Evolutionary conservation across 2,113 vertebrate species (phyloP), one percentile per base, ranked within the genome.

Genomic region (Hypocryptadius cinnamomeus): DNA sequence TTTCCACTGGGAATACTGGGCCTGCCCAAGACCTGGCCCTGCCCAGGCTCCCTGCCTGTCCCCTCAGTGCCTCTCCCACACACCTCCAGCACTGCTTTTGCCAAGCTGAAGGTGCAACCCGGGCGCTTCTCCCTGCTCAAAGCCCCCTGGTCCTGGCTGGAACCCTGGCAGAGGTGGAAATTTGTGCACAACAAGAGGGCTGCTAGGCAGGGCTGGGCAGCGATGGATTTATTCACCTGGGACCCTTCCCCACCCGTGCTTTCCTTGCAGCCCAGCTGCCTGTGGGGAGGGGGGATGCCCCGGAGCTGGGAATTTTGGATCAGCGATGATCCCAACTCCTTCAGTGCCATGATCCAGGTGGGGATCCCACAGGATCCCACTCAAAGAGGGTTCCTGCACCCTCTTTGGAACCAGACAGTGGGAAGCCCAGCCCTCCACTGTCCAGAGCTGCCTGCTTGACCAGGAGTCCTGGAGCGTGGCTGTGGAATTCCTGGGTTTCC

Each of bases 191-290:
- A 37, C 17, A 47, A 76, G 69, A 7, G 30, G 40, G 61, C 88
- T 94, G 87, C 51, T 33, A 40, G 85, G 82, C 79, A 64, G 69
- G 74, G 60, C 70, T 76, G 85, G 70, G 44, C 93, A 94, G 79
- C 7, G 27, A 93, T 79, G 90, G 85, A 30, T 96, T 96, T 95
- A 96, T 96, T 96, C 39, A 39, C 18, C 45, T 63, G n/a, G 66
- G 59, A 72, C 90, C 25, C 5, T 47, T 81, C 66, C 82, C 85
- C 82, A 54, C 33, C 93, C 15, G 0, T 35, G 33, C 44, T 72
- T 57, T 57, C 85, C 64, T 59, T 70, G 93, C 90, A 96, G 96
- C 83, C 92, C 93, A 90, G 94, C 96, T 96, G 94, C 95, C 82
- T 60, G 74, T 0, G 0, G 85, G 65, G 42, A 72, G 5, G 30